Percentiles rank a stretch among this genome's conserved stretches.
Evolutionary conservation across 2,113 vertebrate genomes (phyloP).

Genomic region (Grantiella picta): DNA sequence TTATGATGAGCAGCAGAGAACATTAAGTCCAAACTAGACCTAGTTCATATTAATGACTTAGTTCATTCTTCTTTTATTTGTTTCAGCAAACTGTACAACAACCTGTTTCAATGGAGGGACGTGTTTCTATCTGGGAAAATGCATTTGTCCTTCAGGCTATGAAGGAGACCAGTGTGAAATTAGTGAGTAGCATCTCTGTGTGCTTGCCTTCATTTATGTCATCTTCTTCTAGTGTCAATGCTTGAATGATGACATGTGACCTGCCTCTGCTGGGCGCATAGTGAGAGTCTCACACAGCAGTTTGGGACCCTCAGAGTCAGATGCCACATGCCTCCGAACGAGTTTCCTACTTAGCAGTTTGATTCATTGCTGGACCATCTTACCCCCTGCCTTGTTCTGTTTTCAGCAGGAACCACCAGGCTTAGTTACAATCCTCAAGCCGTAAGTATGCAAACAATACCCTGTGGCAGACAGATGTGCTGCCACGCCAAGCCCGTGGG

Average conservation of each 20-base stretch:
- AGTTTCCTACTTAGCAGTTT: not conserved
- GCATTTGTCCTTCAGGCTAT: conserved; percentile 83
- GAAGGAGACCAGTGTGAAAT: conserved; percentile 85
- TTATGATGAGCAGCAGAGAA: not conserved
- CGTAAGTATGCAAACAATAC: not conserved
- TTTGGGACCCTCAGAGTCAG: not conserved
- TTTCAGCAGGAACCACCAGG: not conserved
- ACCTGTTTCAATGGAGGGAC: conserved; percentile 87
- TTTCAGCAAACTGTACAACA: conserved; percentile 83
- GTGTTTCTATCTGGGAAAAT: conserved; percentile 88
- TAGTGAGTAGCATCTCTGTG: conserved; percentile 74
- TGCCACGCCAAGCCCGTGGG: not conserved
- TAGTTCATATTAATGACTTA: not conserved
- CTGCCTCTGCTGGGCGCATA: not conserved
- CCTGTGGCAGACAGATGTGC: not conserved
- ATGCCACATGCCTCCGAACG: not conserved
- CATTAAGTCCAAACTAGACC: not conserved
- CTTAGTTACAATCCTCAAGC: not conserved
- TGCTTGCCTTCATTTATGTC: not conserved
- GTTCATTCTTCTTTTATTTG: not conserved
- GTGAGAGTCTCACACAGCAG: not conserved
- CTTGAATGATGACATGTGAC: not conserved
- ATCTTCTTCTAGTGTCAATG: not conserved
- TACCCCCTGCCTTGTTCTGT: not conserved
- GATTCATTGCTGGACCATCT: not conserved